These are phyloP conservation scores for Cactoblastis cactorum DNA, from an alignment of 2,888 invertebrate genomes.

Conservation along the genomic window DNA sequence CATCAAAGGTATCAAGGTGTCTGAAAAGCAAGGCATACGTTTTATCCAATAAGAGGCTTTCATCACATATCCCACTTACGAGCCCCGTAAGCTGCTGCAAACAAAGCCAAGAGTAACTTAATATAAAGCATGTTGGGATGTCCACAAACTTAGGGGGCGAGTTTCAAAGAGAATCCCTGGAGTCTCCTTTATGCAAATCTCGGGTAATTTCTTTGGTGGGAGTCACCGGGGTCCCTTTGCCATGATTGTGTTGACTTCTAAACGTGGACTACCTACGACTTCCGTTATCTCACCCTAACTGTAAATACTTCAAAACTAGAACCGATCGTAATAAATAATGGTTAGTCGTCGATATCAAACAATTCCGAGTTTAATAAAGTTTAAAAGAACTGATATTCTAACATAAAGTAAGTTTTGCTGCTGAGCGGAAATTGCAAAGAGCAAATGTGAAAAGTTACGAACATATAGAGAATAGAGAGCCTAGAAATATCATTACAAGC, in stretches of 20 bases:
- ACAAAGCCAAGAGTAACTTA: constrained; percentile 59
- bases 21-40: constrained; percentile 13
- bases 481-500: constrained; percentile 30
- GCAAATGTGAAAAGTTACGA: constrained; percentile 58
- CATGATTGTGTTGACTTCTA: constrained; percentile 65
- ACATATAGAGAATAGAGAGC: constrained; percentile 34
- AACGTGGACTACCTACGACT: constrained; percentile 46
- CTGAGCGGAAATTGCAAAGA: constrained; percentile 49
- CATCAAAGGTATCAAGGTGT: neutral
- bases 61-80: constrained; percentile 40
- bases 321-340: constrained; percentile 13
- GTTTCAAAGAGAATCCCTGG: constrained; percentile 67
- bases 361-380: constrained; percentile 23
- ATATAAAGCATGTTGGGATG: constrained; percentile 65
- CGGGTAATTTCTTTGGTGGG: constrained; percentile 70
- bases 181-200: constrained; percentile 74
- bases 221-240: constrained; percentile 62
- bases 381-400: constrained; percentile 18
- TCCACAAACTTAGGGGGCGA: constrained; percentile 61
- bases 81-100: constrained; percentile 40
- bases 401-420: constrained; percentile 26
- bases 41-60: constrained; percentile 29
- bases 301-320: constrained; percentile 12
- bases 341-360: constrained; percentile 17
- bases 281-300: constrained; percentile 37